These are phyloP conservation scores for Synanthedon tipuliformis DNA, from an alignment of 2,888 invertebrate genomes.

Conservation along the genomic window DNA sequence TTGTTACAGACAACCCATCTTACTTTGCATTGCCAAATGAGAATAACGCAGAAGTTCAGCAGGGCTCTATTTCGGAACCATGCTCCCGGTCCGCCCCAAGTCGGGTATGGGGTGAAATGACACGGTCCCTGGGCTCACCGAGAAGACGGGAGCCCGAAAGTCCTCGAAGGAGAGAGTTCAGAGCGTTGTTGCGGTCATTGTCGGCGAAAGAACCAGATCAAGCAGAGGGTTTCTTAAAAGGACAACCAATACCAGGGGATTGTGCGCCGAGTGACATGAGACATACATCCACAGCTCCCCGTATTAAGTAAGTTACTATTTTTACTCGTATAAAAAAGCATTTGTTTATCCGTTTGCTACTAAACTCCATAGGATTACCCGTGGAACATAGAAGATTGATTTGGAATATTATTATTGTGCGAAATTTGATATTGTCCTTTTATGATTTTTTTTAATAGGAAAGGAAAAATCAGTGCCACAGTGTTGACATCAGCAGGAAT, in stretches of 20 bases:
- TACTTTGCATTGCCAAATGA: conserved; percentile 77
- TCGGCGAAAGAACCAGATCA: conserved; percentile 75
- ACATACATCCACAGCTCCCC: conserved; percentile 55
- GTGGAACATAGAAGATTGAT: too few species aligned
- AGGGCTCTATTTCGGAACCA: conserved; percentile 58
- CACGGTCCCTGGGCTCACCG: conserved; percentile 47
- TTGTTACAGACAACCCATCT: conserved; percentile 80
- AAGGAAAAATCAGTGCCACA: conserved; percentile 53
- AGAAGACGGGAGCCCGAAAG: conserved; percentile 52
- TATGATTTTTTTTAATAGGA: conserved; percentile 21
- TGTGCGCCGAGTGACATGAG: conserved; percentile 70
- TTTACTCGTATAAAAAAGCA: too few species aligned
- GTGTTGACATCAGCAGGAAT: conserved; percentile 44
- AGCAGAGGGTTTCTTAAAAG: conserved; percentile 74
- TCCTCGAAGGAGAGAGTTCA: conserved; percentile 64
- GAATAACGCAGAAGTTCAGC: conserved; percentile 34
- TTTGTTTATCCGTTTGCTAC: too few species aligned
- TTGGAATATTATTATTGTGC: not conserved
- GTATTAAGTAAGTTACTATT: conserved; percentile 44
- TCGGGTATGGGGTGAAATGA: conserved; percentile 64
- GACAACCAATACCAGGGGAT: conserved; percentile 78
- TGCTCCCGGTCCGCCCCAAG: conserved; percentile 77
- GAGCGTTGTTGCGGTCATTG: conserved; percentile 72
- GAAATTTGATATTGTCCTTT: not conserved
- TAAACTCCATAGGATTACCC: too few species aligned